Conservation (phyloP, 2,797 vertebrate genomes). For the Rhincodon typus region DNA sequence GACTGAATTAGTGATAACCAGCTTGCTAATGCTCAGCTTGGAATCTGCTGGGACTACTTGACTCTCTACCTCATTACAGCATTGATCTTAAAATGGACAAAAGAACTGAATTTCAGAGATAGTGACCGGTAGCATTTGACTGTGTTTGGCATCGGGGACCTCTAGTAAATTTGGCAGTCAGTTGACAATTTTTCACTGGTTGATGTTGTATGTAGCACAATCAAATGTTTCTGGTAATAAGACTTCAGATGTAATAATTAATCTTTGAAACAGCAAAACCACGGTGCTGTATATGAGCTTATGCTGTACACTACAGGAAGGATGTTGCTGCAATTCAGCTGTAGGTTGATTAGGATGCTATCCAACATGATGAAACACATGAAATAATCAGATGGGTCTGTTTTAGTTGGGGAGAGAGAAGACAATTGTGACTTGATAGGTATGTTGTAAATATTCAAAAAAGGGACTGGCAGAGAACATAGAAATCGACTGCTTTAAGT, state of each 20-base stretch:
- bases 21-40: no score
- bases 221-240: background rate
- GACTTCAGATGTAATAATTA: background rate
- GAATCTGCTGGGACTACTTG: background rate
- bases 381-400: background rate
- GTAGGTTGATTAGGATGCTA: background rate
- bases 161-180: background rate
- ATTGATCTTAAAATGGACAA: background rate
- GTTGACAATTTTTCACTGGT: background rate
- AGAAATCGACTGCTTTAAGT: background rate
- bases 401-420: background rate
- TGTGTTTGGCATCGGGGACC: background rate
- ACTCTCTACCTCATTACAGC: background rate
- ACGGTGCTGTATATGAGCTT: background rate
- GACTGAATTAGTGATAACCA: no score
- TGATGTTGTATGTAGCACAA: background rate
- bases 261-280: background rate
- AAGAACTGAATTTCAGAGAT: background rate
- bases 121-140: background rate
- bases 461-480: background rate
- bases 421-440: background rate
- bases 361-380: background rate
- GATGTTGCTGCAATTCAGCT: background rate
- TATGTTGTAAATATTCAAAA: no score
- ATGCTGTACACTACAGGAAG: background rate